phyloP scores from a whole-genome alignment of 2,797 vertebrate species.

The Anableps anableps region DNA sequence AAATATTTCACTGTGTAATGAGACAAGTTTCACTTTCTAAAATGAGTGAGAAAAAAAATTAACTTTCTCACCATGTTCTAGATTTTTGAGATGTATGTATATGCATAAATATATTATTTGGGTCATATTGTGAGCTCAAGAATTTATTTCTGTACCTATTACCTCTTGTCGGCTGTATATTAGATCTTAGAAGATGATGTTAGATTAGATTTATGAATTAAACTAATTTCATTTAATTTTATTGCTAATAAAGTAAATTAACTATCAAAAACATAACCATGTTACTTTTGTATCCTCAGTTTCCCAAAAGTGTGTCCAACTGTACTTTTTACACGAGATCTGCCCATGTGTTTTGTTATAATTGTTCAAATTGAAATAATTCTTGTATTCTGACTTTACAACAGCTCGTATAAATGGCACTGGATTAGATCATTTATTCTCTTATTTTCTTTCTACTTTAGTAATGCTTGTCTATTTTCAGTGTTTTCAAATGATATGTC shows the following conservation, averaged over 20 bases:
- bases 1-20: not conserved
- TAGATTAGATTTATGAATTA: too few species aligned
- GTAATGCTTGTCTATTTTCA: too few species aligned
- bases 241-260: too few species aligned
- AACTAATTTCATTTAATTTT: too few species aligned
- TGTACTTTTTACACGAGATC: not conserved
- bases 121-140: too few species aligned
- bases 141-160: too few species aligned
- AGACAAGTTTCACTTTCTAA: not conserved
- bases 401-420: not conserved
- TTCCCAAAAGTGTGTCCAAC: too few species aligned
- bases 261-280: not conserved
- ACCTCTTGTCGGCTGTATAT: too few species aligned
- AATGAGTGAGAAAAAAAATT: too few species aligned
- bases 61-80: not conserved
- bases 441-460: too few species aligned
- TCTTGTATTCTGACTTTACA: not conserved
- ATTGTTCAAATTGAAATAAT: not conserved
- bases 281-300: not conserved
- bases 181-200: too few species aligned
- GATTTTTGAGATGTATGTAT: not conserved
- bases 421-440: too few species aligned
- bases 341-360: not conserved
- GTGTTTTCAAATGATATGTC: not conserved
- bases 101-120: not conserved